Evolutionary conservation across 2,797 vertebrate genomes (phyloP).

Genomic region (Mus spretus): DNA sequence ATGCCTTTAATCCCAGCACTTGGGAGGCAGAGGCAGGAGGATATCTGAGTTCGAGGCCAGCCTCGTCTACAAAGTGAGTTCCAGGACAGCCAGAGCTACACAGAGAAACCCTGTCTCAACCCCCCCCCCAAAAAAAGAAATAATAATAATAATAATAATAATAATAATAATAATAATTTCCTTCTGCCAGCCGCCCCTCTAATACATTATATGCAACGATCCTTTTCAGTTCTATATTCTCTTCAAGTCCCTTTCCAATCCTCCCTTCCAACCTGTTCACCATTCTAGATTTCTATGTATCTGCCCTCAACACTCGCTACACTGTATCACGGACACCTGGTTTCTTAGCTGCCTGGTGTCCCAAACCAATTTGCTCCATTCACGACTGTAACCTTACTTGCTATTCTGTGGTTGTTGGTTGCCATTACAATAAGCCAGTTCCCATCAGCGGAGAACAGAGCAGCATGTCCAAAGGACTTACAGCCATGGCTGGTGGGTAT

Average conservation of each 20-base stretch:
- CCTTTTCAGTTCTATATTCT: constrained; percentile 4
- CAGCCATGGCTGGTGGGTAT: not conserved
- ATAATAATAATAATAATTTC: not conserved
- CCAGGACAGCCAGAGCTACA: too few species aligned
- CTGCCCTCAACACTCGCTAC: not conserved
- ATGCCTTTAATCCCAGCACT: too few species aligned
- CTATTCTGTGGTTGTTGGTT: not conserved
- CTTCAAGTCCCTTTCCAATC: constrained; percentile 21
- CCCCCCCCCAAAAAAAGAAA: too few species aligned
- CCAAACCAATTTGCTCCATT: not conserved
- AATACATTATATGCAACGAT: not conserved
- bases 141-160: not conserved
- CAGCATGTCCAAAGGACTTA: constrained; percentile 48
- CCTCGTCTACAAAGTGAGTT: too few species aligned
- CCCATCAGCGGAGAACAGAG: not conserved
- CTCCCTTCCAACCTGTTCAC: constrained; percentile 20
- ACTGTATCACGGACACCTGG: not conserved
- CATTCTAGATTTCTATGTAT: not conserved
- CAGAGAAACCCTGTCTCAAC: too few species aligned
- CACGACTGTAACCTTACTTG: not conserved
- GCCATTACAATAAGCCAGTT: not conserved
- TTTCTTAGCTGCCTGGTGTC: not conserved
- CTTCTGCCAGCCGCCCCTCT: not conserved
- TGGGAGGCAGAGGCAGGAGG: too few species aligned
- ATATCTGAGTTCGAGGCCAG: too few species aligned